Base-by-base conservation (phyloP, 2,113 vertebrate species). In the Pelobates fuscus region DNA sequence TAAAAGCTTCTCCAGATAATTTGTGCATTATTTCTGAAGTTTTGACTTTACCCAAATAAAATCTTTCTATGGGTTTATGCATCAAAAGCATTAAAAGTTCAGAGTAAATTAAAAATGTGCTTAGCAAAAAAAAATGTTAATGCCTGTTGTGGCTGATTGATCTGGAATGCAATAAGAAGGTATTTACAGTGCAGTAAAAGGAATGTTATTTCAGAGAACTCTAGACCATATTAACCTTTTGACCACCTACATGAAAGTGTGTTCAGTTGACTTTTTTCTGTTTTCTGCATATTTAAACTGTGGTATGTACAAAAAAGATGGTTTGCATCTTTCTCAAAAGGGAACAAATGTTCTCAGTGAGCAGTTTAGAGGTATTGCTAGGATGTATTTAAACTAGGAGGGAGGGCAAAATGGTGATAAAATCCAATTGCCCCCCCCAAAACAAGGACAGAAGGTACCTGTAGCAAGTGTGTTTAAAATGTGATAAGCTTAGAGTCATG, bases 101-200 rank as follows among this genome's bases (percentile, higher is more conserved):
- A 52, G 41, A 41, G 46, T 37, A 57, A 55, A 37, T 52, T 49
- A 17, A 73, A n/a, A 72, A 73, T 65, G 29, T 49, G 63, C 46
- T 26, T 72, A 15, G 43, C 25, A 71, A 65, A 61, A 71, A 65
- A 61, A 43, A 57, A 73, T 65, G 29, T 73, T 73, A 73, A 73
- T 73, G 71, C 60, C 20, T 73, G 21, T 20, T 59, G 25, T 27
- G 46, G 25, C 52, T 54, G 70, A 73, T 73, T 73, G 71, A 73
- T 73, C 46, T 73, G 46, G 71, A 55, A 55, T 65, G 61, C 71
- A 65, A 27, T 73, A 73, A 68, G 66, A 55, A 65, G 71, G 46
- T 73, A 46, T 73, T 73, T 73, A 64, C 60, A 65, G 71, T 65
- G 62, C 27, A 65, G 46, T 37, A 57, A 54, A 65, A 32, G 29